phyloP scores from a whole-genome alignment of 2,888 invertebrate species.

The Platerodrilus igneus region DNA sequence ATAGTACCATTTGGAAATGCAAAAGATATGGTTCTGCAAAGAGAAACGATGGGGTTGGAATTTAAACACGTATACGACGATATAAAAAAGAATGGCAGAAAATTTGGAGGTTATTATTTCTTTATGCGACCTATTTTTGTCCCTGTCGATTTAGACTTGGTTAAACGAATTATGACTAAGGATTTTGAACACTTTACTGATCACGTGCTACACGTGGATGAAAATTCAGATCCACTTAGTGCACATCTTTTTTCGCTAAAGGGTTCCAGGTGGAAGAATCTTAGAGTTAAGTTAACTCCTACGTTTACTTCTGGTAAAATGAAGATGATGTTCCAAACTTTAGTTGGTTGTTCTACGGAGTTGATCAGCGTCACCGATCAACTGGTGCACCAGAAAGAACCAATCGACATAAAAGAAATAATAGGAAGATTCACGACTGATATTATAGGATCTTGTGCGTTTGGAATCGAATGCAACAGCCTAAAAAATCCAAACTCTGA shows the following conservation, averaged over 20 bases:
- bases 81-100: constrained; percentile 24
- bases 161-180: constrained; percentile 50
- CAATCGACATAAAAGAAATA: constrained; percentile 43
- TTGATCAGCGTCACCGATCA: constrained; percentile 4
- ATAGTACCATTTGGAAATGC: constrained; percentile 5
- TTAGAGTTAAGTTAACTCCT: constrained; percentile 58
- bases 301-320: constrained; percentile 62
- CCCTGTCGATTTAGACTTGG: constrained; percentile 30
- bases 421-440: constrained; percentile 55
- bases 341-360: constrained; percentile 44
- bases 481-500: constrained; percentile 51
- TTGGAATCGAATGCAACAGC: constrained; percentile 55
- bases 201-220: constrained; percentile 56
- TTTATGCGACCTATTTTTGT: constrained; percentile 25
- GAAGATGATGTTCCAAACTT: constrained; percentile 57
- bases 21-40: not conserved
- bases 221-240: constrained; percentile 54
- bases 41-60: not conserved
- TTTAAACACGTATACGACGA: constrained; percentile 20
- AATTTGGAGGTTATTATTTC: constrained; percentile 29
- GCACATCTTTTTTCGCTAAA: constrained; percentile 54
- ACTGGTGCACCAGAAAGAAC: not conserved
- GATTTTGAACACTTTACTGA: constrained; percentile 60
- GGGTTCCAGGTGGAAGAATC: constrained; percentile 56
- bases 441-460: constrained; percentile 55